Evolutionary conservation across 2,113 vertebrate species (phyloP).

Genomic region (Rhipidura dahli): DNA sequence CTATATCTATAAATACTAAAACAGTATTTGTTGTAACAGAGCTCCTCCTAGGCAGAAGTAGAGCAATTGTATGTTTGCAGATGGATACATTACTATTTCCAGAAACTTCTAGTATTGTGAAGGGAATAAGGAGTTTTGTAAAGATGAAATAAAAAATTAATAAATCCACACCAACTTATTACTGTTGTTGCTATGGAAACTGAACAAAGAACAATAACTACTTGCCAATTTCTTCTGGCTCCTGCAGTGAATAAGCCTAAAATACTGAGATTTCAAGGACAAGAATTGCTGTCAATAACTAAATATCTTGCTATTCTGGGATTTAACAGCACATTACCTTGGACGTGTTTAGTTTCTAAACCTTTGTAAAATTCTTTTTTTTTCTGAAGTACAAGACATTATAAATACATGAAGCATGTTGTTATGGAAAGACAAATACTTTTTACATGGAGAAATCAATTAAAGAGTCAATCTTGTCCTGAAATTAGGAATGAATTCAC

Average conservation of each 20-base stretch:
- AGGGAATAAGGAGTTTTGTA: neutral
- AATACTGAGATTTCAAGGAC: conserved; percentile 20
- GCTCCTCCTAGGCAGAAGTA: neutral
- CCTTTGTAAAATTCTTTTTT: neutral
- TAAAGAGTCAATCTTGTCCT: neutral
- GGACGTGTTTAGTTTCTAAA: neutral
- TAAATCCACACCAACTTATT: neutral
- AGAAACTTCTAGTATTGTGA: neutral
- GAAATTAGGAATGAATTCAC: neutral
- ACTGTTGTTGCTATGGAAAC: conserved; percentile 43
- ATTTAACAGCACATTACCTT: neutral
- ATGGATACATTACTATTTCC: neutral
- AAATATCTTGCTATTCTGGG: conserved; percentile 11
- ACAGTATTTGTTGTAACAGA: neutral
- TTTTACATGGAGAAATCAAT: neutral
- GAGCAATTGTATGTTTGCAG: neutral
- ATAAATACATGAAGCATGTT: neutral
- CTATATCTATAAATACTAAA: neutral
- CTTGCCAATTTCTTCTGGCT: conserved; percentile 9
- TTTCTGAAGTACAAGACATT: neutral
- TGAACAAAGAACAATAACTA: conserved; percentile 1
- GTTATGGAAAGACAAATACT: neutral
- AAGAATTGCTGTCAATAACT: neutral
- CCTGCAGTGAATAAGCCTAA: neutral
- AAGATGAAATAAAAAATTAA: neutral